Conservation (phyloP, 2,113 vertebrate genomes). For the Leptobrachium ailaonicum region DNA sequence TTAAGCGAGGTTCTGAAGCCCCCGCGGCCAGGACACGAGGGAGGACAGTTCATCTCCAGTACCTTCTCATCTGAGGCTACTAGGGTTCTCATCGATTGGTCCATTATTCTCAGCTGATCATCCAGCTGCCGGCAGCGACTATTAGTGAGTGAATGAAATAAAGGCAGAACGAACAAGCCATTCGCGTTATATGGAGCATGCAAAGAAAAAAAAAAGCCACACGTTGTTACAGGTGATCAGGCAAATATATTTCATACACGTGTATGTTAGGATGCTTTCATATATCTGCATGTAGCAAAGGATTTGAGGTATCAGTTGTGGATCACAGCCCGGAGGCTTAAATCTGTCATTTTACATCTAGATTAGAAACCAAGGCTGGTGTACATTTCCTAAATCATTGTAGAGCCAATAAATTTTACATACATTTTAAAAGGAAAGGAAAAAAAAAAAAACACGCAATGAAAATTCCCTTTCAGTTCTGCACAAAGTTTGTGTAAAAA, state of each 20-base stretch:
- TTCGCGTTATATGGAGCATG: slow-evolving; percentile 85
- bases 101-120: slow-evolving; percentile 90
- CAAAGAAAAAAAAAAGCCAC: slow-evolving; percentile 62
- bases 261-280: not conserved
- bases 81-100: slow-evolving; percentile 95
- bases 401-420: no score
- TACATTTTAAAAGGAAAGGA: no score
- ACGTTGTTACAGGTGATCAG: slow-evolving; percentile 21
- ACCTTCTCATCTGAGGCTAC: slow-evolving; percentile 88
- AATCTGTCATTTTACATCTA: no score
- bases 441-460: no score
- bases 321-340: not conserved
- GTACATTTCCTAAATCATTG: no score
- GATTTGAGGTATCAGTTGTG: slow-evolving; percentile 17
- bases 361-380: no score
- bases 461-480: no score
- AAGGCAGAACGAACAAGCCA: slow-evolving; percentile 76
- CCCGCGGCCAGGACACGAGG: slow-evolving; percentile 38
- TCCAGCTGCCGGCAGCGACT: slow-evolving; percentile 85
- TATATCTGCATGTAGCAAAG: not conserved
- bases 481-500: no score
- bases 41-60: slow-evolving; percentile 72
- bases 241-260: not conserved
- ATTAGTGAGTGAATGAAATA: slow-evolving; percentile 86
- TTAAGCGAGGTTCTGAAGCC: slow-evolving; percentile 18